These are phyloP conservation scores for Lepeophtheirus salmonis DNA, from an alignment of 1,140 invertebrate genomes.

Conservation along the genomic window DNA sequence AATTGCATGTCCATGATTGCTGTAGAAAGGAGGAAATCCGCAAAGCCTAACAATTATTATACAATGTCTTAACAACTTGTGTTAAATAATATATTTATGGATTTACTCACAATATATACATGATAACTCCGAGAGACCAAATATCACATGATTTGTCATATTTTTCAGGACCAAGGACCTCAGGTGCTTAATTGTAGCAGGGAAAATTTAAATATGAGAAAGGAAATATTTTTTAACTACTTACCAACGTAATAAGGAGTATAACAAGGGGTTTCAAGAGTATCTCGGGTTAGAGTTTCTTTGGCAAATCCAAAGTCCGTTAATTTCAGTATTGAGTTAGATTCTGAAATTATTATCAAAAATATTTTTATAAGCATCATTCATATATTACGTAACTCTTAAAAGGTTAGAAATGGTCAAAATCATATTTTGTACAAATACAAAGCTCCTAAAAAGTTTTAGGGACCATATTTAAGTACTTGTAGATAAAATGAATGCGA, in stretches of 20 bases:
- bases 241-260: slow-evolving; percentile 92
- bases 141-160: slow-evolving; percentile 98
- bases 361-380: no score
- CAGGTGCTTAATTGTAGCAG: slow-evolving; percentile 46
- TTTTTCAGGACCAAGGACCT: slow-evolving; percentile 87
- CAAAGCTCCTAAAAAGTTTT: no score
- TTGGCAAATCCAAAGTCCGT: slow-evolving; percentile 99
- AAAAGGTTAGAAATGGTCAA: background rate
- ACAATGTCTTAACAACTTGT: no score
- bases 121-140: slow-evolving; percentile 92
- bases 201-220: slow-evolving; percentile 5
- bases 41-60: slow-evolving; percentile 66
- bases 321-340: slow-evolving; percentile 61
- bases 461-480: no score
- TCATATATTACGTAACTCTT: no score
- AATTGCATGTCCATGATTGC: slow-evolving; percentile 85
- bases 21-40: slow-evolving; percentile 95
- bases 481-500: no score
- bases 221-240: slow-evolving; percentile 23
- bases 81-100: no score
- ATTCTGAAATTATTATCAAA: slow-evolving; percentile 21
- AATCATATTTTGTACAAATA: background rate
- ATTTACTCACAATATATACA: slow-evolving; percentile 85
- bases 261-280: slow-evolving; percentile 89
- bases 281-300: slow-evolving; percentile 61